Evolutionary conservation across 1,140 invertebrate species (phyloP), one percentile per base, ranked within the genome.

Genomic region (Lordiphosa stackelbergi): DNA sequence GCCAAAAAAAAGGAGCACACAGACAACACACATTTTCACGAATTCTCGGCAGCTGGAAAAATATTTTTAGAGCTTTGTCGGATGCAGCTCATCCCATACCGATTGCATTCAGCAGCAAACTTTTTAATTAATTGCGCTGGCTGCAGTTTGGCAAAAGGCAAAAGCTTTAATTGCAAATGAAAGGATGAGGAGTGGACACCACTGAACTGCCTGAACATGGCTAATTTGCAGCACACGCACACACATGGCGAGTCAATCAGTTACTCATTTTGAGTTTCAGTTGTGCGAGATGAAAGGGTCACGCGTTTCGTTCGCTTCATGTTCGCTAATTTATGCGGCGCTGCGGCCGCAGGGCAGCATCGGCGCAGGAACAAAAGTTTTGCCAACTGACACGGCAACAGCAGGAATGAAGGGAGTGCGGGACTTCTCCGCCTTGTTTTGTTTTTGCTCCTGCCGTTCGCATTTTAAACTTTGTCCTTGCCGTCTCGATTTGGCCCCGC

Each of bases 321-420:
- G 77, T 81, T 81, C 60, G 75, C 71, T 83, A 83, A 81, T 81
- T 81, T 81, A 81, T 81, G 77, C 75, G 77, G 51, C 57, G 43
- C 53, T 61, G 75, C 71, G 64, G 77, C 71, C 77, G 43, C 77
- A 69, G 62, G 55, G 3, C 3, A 22, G 0, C 58, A 12, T 56
- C 53, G 57, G 51, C 49, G 55, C 58, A 57, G 45, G 56, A 53
- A 55, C 47, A 69, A 77, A 79, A 79, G 62, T 79, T 79, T 81
- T 68, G 40, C 46, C 46, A 64, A 58, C 65, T 65, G 53, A 68
- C 57, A 61, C 51, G 46, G 42, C 19, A 24, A 28, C 38, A 6
- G 22, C 24, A 56, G 19, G 19, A 19, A 2, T 16, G 19, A 2
- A 16, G 16, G 11, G 40, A 24, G 37, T 9, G 13, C 4, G 43